phyloP scores from a whole-genome alignment of 2,888 invertebrate species.

The Cheilosia variabilis region DNA sequence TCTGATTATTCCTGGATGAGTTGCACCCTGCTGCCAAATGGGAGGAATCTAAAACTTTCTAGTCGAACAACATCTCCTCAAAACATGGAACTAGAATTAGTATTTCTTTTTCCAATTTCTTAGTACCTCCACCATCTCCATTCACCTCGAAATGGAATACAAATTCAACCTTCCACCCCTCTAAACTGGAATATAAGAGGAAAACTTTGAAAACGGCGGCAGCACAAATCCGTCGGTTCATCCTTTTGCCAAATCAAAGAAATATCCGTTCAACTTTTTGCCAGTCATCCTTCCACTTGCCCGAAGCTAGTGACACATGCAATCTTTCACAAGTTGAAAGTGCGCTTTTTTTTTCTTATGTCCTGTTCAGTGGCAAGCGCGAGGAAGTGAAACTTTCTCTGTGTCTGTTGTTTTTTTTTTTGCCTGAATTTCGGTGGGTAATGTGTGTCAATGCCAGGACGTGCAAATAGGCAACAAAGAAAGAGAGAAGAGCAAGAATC shows the following conservation, averaged over 20 bases:
- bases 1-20: neutral
- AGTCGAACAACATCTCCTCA: neutral
- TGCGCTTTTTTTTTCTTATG: conserved; percentile 37
- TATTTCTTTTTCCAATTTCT: conserved; percentile 25
- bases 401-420: neutral
- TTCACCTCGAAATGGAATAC: conserved; percentile 14
- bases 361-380: conserved; percentile 7
- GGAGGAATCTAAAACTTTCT: neutral
- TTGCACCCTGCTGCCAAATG: neutral
- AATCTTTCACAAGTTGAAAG: conserved; percentile 14
- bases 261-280: conserved; percentile 17
- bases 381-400: conserved; percentile 38
- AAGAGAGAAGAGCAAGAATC: conserved; percentile 14
- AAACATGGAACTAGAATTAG: conserved; percentile 36
- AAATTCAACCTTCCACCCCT: conserved; percentile 18
- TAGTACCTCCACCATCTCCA: neutral
- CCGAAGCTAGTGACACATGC: conserved; percentile 56
- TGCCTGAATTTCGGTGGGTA: conserved; percentile 4
- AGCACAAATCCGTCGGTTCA: neutral
- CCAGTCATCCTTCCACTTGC: conserved; percentile 47
- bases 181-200: conserved; percentile 1
- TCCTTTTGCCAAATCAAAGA: conserved; percentile 7
- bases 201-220: conserved; percentile 13
- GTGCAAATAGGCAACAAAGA: neutral
- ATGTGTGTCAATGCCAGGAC: conserved; percentile 46